phyloP scores from a whole-genome alignment of 1,140 invertebrate species.

The Nasonia longicornis region DNA sequence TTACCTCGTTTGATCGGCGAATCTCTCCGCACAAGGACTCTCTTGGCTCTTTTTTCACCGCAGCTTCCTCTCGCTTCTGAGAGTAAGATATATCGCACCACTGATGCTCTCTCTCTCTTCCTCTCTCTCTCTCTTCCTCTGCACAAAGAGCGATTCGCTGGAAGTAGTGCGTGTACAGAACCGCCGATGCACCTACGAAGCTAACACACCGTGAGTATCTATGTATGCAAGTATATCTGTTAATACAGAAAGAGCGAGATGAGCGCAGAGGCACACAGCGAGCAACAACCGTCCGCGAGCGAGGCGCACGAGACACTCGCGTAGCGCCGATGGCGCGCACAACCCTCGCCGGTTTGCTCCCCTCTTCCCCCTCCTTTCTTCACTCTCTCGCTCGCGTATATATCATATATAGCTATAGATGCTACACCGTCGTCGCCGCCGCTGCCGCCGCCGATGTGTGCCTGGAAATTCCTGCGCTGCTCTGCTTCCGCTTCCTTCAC shows the following conservation, averaged over 20 bases:
- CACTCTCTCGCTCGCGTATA: not conserved
- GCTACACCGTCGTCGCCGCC: too few species aligned
- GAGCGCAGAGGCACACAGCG: not conserved
- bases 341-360: not conserved
- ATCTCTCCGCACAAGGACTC: not conserved
- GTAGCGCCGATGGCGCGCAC: not conserved
- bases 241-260: not conserved
- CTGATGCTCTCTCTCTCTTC: not conserved
- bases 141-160: too few species aligned
- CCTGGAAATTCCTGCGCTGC: not conserved
- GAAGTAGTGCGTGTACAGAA: too few species aligned
- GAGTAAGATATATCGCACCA: not conserved
- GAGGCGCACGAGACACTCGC: constrained; percentile 38
- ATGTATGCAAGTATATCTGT: not conserved
- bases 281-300: constrained; percentile 28
- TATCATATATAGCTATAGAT: not conserved
- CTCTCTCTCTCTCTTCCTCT: too few species aligned
- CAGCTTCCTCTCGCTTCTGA: not conserved
- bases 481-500: constrained; percentile 31
- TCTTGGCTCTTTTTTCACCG: not conserved
- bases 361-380: not conserved
- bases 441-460: not conserved
- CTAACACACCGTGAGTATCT: not conserved
- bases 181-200: too few species aligned
- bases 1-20: not conserved